Percentiles rank a stretch among this genome's conserved stretches.
Evolutionary conservation across 2,888 invertebrate genomes (phyloP).

Genomic region (Temnothorax rugatulus): DNA sequence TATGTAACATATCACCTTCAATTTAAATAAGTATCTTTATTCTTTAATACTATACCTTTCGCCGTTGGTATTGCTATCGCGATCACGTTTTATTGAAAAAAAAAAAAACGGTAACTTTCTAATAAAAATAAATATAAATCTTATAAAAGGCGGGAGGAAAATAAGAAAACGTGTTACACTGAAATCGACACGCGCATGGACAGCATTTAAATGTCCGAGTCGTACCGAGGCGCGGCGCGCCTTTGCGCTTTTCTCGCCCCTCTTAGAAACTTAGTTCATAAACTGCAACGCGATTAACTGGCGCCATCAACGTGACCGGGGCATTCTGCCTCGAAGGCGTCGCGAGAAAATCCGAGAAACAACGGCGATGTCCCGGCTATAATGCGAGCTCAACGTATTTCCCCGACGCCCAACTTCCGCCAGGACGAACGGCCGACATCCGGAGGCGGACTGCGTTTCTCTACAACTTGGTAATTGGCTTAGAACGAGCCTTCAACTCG

Average conservation of each 20-base stretch:
- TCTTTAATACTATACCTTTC: not conserved
- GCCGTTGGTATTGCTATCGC: not conserved
- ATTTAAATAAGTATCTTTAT: conserved; percentile 7
- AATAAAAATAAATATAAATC: not conserved
- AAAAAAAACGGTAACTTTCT: not conserved
- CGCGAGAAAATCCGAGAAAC: conserved; percentile 56
- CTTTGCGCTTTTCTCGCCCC: conserved; percentile 52
- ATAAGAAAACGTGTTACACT: conserved; percentile 11
- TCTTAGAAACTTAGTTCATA: conserved; percentile 69
- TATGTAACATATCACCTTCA: not conserved
- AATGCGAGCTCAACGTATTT: conserved; percentile 57
- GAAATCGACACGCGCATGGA: conserved; percentile 19
- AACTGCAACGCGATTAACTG: conserved; percentile 71
- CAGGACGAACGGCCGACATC: conserved; percentile 44
- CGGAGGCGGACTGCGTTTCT: conserved; percentile 23
- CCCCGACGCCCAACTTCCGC: conserved; percentile 52
- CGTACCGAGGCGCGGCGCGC: not conserved
- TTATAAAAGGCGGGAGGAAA: not conserved
- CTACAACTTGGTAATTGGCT: conserved; percentile 67
- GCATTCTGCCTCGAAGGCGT: conserved; percentile 27
- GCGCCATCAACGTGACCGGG: conserved; percentile 64
- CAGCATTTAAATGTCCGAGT: conserved; percentile 50
- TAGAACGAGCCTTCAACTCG: conserved; percentile 45
- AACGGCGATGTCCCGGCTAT: conserved; percentile 58
- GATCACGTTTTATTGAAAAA: not conserved